phyloP scores from a whole-genome alignment of 2,113 vertebrate genomes.

The Cricetomys ansorgei region DNA sequence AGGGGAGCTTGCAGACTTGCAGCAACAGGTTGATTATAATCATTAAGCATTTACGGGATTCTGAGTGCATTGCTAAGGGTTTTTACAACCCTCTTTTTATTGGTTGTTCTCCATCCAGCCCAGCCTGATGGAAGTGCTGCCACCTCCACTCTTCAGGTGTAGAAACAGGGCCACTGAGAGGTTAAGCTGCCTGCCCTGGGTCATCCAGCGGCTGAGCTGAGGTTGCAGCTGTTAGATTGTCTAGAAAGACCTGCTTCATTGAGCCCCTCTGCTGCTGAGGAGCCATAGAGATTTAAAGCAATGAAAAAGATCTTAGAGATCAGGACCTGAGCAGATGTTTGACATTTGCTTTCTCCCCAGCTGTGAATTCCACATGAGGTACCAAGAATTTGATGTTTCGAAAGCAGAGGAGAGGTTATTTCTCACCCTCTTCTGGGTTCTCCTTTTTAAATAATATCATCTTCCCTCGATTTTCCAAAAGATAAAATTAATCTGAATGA shows the following conservation, averaged over 20 bases:
- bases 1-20: slow-evolving; percentile 56
- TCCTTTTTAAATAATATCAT: neutral
- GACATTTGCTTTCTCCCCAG: slow-evolving; percentile 37
- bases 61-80: slow-evolving; percentile 53
- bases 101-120: slow-evolving; percentile 52
- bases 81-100: slow-evolving; percentile 75
- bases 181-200: slow-evolving; percentile 51
- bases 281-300: neutral
- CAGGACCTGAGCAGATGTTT: neutral
- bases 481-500: neutral
- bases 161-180: slow-evolving; percentile 46
- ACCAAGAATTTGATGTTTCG: slow-evolving; percentile 29
- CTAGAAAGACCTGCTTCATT: neutral
- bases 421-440: neutral
- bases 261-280: neutral
- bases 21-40: slow-evolving; percentile 75
- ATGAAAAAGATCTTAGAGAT: neutral
- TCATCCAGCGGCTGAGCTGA: slow-evolving; percentile 35
- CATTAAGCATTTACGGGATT: slow-evolving; percentile 76
- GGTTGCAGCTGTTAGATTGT: neutral
- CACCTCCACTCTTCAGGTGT: slow-evolving; percentile 47
- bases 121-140: slow-evolving; percentile 33
- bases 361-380: slow-evolving; percentile 14
- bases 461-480: neutral
- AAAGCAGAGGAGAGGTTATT: slow-evolving; percentile 11